Evolutionary conservation across 2,888 invertebrate genomes (phyloP).

Genomic region (Melitaea athalia): DNA sequence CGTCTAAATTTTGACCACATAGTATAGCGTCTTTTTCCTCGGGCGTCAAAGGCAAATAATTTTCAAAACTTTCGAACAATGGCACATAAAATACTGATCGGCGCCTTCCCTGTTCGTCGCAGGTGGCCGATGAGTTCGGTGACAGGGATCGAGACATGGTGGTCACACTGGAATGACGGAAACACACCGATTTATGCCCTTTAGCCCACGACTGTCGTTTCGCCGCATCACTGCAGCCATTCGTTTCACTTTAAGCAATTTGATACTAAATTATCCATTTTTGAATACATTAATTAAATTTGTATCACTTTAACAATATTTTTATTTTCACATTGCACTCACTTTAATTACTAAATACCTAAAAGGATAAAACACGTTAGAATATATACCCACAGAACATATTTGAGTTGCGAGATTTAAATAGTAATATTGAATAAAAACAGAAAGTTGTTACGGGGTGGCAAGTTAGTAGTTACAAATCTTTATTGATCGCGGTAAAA

Average conservation of each 20-base stretch:
- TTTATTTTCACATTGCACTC: conserved; percentile 36
- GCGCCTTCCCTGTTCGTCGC: conserved; percentile 81
- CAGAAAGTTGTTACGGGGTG: conserved; percentile 20
- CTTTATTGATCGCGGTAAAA: conserved; percentile 41
- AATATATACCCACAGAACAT: conserved; percentile 46
- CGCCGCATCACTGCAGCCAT: conserved; percentile 66
- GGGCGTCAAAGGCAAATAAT: conserved; percentile 79
- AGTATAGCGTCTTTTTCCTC: conserved; percentile 75
- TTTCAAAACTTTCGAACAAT: conserved; percentile 83
- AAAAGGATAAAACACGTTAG: conserved; percentile 46
- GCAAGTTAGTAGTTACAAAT: conserved; percentile 33
- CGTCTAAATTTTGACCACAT: conserved; percentile 60
- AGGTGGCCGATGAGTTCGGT: conserved; percentile 60
- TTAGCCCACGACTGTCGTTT: conserved; percentile 55
- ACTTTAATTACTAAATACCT: conserved; percentile 35
- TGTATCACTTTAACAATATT: conserved; percentile 51
- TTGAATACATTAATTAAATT: conserved; percentile 59
- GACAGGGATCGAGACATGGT: conserved; percentile 71
- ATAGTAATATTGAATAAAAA: background rate
- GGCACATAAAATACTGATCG: conserved; percentile 90
- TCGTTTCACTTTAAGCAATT: conserved; percentile 62
- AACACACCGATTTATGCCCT: conserved; percentile 66
- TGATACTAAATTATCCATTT: conserved; percentile 54
- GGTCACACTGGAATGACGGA: conserved; percentile 55
- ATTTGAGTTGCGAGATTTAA: background rate